A percentile compares a stretch with the other conserved stretches of the same genome.
phyloP scores from a whole-genome alignment of 1,140 invertebrate genomes.

The Rhynchophorus ferrugineus region DNA sequence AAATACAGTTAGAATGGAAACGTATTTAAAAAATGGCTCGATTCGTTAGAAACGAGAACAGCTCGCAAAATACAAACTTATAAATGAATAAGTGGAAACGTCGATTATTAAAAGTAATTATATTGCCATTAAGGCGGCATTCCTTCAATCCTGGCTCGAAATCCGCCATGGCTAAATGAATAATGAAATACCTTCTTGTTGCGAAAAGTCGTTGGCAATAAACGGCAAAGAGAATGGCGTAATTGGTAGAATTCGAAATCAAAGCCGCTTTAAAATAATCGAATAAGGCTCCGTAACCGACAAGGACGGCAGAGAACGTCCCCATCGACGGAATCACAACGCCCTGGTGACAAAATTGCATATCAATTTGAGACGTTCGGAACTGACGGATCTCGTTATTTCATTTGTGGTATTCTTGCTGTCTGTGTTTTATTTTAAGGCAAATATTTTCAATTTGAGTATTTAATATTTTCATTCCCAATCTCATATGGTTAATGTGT shows the following conservation, averaged over 20 bases:
- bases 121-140: background rate
- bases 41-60: too few relatives aligned
- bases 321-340: slow-evolving; percentile 1
- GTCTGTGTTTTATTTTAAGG: too few relatives aligned
- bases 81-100: background rate
- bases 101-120: background rate
- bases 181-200: slow-evolving; percentile 12
- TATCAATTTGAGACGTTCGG: slow-evolving; percentile 20
- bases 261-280: slow-evolving; percentile 24
- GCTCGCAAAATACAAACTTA: too few relatives aligned
- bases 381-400: too few relatives aligned
- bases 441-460: too few relatives aligned
- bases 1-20: too few relatives aligned
- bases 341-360: slow-evolving; percentile 23
- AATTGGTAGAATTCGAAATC: slow-evolving; percentile 23
- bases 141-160: background rate
- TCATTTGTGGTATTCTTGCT: too few relatives aligned
- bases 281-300: slow-evolving; percentile 19
- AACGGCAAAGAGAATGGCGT: slow-evolving; percentile 22
- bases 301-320: slow-evolving; percentile 9
- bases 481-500: too few relatives aligned
- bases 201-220: slow-evolving; percentile 19
- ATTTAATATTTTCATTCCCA: too few relatives aligned
- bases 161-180: slow-evolving; percentile 3
- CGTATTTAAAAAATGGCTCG: too few relatives aligned